Conservation (phyloP, 2,113 vertebrate species). For the Agelaius phoeniceus region DNA sequence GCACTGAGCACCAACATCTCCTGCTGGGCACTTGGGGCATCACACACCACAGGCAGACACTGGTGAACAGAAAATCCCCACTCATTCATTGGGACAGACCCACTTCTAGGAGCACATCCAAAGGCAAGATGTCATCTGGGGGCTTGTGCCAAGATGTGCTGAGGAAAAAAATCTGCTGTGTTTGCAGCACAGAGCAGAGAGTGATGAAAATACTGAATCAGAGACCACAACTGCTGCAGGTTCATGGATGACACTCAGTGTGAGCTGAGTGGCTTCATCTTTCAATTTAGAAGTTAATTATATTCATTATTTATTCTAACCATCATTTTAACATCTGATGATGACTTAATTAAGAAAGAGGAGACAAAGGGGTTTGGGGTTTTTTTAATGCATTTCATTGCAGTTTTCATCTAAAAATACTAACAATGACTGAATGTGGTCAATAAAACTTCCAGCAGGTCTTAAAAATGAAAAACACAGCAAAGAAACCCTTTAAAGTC, state of each 20-base stretch:
- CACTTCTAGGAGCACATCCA: background rate
- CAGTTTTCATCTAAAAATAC: background rate
- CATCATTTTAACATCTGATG: background rate
- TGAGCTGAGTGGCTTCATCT: background rate
- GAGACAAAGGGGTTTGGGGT: background rate
- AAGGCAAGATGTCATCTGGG: background rate
- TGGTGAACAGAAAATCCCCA: background rate
- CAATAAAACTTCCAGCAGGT: background rate
- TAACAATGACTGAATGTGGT: background rate
- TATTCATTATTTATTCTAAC: background rate
- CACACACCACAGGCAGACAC: background rate
- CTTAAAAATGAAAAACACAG: background rate
- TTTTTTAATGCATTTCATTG: background rate
- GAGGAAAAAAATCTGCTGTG: background rate
- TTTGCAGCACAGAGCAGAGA: background rate
- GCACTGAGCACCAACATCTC: background rate
- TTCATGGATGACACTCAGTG: fast-evolving
- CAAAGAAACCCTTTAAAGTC: background rate
- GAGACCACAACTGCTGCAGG: fast-evolving
- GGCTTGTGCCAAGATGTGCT: background rate
- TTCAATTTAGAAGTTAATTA: background rate
- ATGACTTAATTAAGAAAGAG: background rate
- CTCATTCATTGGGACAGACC: fast-evolving
- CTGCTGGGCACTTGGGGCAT: background rate
- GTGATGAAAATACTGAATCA: background rate